Evolutionary conservation across 2,797 vertebrate genomes (phyloP), one percentile per base, ranked within the genome.

Genomic region (Varecia variegata): DNA sequence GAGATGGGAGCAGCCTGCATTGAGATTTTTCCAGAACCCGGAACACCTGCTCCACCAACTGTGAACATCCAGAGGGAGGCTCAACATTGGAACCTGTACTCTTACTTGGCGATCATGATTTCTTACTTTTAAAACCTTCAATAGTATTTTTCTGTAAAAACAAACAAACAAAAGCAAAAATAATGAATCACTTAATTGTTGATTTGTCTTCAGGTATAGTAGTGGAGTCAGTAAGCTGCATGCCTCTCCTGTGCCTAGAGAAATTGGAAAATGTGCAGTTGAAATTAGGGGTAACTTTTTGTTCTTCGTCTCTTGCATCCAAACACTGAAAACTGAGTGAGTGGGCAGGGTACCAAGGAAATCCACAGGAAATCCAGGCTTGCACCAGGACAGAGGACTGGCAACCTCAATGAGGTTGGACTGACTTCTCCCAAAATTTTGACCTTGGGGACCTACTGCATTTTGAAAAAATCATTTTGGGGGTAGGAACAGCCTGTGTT

Each of bases 61-160:
- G 15, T 90, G 79, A 90, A 65, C 14, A 93, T 32, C 3, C 68
- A 92, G 65, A 84, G 12, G 10, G 47, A 82, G 7, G 35, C 17
- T 89, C 54, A 56, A 25, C 18, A 32, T 85, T 30, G 45, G 76
- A 89, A 83, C 23, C 38, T 93, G 56, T 52, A 83, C 20, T 88
- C 58, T 58, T 67, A 65, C 70, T 20, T 71, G 45, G 32, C 76
- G 27, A 85, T 88, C 32, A 65, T 94, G 45, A 95, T 70, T 94
- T 93, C 74, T 93, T 73, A 88, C 38, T 43, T 90, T 81, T 38
- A 88, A 95, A 65, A 68, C 12, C 68, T 70, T 87, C 80, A 85
- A 23, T 67, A 90, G 87, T 91, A 85, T 10, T 45, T 95, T 97
- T 89, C 23, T 80, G 18, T 90, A 94, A 96, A 96, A 58, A 58